Conservation (phyloP, 2,888 invertebrate genomes). For the Megaustenia siamemsis region DNA sequence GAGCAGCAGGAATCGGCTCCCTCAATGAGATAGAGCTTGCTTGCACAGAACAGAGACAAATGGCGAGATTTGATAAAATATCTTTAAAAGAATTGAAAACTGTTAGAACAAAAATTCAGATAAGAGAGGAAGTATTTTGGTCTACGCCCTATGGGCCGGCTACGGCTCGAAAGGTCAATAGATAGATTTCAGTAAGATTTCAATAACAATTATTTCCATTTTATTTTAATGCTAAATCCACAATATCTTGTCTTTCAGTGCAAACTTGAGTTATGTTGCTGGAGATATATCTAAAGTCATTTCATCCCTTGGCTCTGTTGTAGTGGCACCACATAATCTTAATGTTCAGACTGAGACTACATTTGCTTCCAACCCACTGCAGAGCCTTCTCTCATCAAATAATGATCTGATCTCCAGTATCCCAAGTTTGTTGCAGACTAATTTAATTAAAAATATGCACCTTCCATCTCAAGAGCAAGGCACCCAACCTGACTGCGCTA, state of each 20-base stretch:
- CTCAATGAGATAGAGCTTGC: too few relatives aligned
- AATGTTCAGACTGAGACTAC: background rate
- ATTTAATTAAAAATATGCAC: background rate
- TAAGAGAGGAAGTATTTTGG: too few relatives aligned
- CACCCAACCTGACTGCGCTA: background rate
- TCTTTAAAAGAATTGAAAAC: too few relatives aligned
- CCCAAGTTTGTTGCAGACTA: conserved; percentile 14
- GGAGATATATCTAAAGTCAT: background rate
- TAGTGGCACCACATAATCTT: background rate
- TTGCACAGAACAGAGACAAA: too few relatives aligned
- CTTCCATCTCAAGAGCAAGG: background rate
- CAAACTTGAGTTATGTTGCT: background rate
- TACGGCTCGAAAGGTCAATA: too few relatives aligned
- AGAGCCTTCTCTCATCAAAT: conserved; percentile 28
- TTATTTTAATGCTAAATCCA: too few relatives aligned
- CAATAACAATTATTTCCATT: too few relatives aligned
- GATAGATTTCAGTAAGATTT: too few relatives aligned
- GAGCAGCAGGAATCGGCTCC: too few relatives aligned
- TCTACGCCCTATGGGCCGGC: too few relatives aligned
- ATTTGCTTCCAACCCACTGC: background rate
- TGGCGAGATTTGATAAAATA: too few relatives aligned
- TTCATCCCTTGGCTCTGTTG: background rate
- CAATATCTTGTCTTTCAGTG: conserved; percentile 13
- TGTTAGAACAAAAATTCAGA: too few relatives aligned
- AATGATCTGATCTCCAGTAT: conserved; percentile 26